Evolutionary conservation across 2,113 vertebrate genomes (phyloP), one percentile per base, ranked within the genome.

Genomic region (Dipodomys spectabilis): DNA sequence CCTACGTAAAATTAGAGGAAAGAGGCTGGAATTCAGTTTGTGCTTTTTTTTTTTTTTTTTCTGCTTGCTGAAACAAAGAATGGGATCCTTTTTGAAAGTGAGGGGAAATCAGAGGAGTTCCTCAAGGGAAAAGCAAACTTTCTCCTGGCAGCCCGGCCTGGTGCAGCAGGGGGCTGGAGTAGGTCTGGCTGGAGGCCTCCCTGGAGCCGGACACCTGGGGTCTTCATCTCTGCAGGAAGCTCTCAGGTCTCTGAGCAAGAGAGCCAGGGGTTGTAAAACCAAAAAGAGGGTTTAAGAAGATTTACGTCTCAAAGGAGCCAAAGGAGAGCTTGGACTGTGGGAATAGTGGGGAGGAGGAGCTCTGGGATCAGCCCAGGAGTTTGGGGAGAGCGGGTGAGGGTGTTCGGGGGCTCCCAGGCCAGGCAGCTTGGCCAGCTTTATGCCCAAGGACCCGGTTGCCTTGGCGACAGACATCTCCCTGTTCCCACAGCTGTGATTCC

Each of bases 301-400:
- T 87, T 22, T 30, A 8, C 11, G 7, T 69, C 11, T 49, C 62
- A 28, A 77, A 88, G 39, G 65, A 69, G 27, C 27, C 44, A 18
- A 49, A 39, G 71, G 16, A 60, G 25, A 18, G 5, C 5, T 25
- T 30, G 15, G 11, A 28, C 28, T 64, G 28, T 9, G 64, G 53
- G 7, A 13, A 11, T 57, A 32, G 7, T 6, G 44, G 2, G 22
- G 3, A 9, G 22, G 3, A 9, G 20, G 11, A 5, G 12, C 49
- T 49, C 71, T 35, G 49, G 30, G 64, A 3, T 57, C 20, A 6
- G 22, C 69, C 23, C 35, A 13, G 53, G 53, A 1, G 53, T 19
- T 57, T 16, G 15, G 53, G 12, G 53, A 53, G 53, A 16, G 12
- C 16, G 0, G 53, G 15, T 13, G 23, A 25, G 32, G 64, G 53